Conservation (phyloP, 2,113 vertebrate genomes). For the Petaurus breviceps region DNA sequence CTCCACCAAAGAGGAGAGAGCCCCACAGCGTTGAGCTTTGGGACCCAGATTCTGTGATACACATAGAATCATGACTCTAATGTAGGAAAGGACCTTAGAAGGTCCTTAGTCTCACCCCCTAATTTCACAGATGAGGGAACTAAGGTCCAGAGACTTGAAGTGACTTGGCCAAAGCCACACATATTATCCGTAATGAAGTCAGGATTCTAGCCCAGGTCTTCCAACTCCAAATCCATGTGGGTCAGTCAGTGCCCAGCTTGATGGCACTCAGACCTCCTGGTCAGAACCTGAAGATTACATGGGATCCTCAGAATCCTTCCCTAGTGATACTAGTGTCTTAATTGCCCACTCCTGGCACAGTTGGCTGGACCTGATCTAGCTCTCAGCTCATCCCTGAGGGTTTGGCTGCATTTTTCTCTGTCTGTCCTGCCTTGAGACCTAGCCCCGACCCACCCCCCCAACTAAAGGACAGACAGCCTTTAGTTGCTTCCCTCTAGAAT, state of each 20-base stretch:
- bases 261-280: background rate
- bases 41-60: background rate
- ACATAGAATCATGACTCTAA: background rate
- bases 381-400: background rate
- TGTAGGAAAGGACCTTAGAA: background rate
- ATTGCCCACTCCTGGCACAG: background rate
- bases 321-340: background rate
- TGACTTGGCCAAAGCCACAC: background rate
- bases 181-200: background rate
- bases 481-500: constrained; percentile 11
- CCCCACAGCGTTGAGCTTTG: background rate
- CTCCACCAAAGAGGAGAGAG: background rate
- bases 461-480: background rate
- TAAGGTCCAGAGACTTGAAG: background rate
- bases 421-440: background rate
- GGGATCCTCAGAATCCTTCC: background rate
- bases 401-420: background rate
- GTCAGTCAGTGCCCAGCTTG: background rate
- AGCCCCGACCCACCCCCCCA: fast-evolving
- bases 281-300: background rate
- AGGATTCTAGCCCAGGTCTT: background rate
- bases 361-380: background rate
- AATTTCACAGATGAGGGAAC: background rate
- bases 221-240: background rate
- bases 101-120: background rate